Percentiles rank a stretch among this genome's conserved stretches.
Conservation (phyloP, 2,113 vertebrate species). For the Psilopogon haemacephalus region DNA sequence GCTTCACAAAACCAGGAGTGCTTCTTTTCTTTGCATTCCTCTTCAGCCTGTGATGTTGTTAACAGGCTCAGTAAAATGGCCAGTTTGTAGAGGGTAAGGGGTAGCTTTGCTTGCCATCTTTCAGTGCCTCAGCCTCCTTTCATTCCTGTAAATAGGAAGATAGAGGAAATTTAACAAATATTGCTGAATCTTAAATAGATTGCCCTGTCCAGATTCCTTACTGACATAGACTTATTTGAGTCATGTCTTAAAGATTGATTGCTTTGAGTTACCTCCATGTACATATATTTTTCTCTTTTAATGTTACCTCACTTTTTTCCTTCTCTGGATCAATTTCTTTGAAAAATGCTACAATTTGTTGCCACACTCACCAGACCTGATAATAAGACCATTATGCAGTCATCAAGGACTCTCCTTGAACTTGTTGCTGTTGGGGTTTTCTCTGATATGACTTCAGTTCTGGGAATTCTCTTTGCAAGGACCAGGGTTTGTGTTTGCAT, state of each 20-base stretch:
- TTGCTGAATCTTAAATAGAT: not conserved
- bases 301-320: not conserved
- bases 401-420: not conserved
- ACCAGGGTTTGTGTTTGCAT: not conserved
- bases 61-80: not conserved
- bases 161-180: not conserved
- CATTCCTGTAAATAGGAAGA: not conserved
- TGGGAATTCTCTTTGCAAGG: not conserved
- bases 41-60: not conserved
- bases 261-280: not conserved
- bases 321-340: not conserved
- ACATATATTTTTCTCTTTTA: not conserved
- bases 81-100: not conserved
- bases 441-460: fast-evolving
- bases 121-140: not conserved
- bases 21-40: not conserved
- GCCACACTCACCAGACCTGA: not conserved
- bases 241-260: not conserved
- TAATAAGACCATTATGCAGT: fast-evolving
- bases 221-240: not conserved
- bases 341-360: not conserved
- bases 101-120: not conserved
- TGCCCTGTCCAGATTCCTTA: not conserved
- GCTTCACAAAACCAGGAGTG: not conserved
- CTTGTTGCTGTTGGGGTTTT: not conserved